Conservation (phyloP, 2,797 vertebrate species). For the Tenualosa ilisha region DNA sequence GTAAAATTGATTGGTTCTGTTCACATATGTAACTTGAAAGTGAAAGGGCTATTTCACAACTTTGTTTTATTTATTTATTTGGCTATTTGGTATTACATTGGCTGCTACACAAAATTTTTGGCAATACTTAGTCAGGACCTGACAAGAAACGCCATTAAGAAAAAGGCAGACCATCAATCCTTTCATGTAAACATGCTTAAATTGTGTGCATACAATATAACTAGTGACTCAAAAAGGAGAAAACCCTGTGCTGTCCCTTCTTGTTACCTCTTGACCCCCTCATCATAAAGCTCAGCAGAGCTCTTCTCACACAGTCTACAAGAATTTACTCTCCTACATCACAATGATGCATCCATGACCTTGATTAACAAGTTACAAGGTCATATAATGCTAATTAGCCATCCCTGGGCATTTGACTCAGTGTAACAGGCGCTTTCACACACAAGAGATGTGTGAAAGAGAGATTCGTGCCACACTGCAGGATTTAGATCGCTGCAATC, state of each 20-base stretch:
- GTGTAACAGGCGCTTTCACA: conserved; percentile 14
- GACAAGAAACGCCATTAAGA: neutral
- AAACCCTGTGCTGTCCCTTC: conserved; percentile 47
- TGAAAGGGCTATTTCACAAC: neutral
- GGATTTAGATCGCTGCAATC: conserved; percentile 76
- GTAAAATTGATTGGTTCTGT: conserved; percentile 76
- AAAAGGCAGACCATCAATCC: neutral
- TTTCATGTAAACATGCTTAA: neutral
- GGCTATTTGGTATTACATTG: neutral
- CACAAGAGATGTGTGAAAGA: neutral
- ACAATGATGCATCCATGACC: neutral
- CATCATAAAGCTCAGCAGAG: neutral
- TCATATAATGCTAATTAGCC: neutral
- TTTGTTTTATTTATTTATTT: neutral
- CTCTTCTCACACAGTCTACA: neutral
- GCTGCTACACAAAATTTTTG: no score
- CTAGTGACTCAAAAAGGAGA: neutral
- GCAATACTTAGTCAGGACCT: neutral
- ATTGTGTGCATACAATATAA: neutral
- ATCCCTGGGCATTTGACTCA: neutral
- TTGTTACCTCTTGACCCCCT: neutral
- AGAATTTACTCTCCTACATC: neutral
- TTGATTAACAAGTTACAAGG: neutral
- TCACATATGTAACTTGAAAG: conserved; percentile 50
- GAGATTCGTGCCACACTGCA: conserved; percentile 48